These are phyloP conservation scores for Ceratothoa steindachneri DNA, from an alignment of 2,888 invertebrate species.

Conservation along the genomic window DNA sequence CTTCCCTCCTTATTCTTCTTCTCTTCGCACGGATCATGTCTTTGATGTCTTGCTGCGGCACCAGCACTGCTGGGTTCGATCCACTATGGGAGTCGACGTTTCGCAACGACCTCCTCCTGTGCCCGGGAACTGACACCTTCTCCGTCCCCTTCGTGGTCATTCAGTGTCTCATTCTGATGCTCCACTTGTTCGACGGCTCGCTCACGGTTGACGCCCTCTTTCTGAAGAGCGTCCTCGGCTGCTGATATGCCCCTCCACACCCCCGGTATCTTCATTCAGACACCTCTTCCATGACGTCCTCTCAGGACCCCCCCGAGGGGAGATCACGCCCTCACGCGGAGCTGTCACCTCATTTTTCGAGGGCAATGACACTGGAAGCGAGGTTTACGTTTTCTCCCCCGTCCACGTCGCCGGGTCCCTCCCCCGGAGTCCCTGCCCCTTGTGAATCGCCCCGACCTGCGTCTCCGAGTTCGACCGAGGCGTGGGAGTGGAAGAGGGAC, in stretches of 20 bases:
- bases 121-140: too few relatives aligned
- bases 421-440: neutral
- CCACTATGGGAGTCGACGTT: too few relatives aligned
- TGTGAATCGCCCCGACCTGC: neutral
- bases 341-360: conserved; percentile 20
- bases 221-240: conserved; percentile 25
- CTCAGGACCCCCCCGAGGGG: too few relatives aligned
- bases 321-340: neutral
- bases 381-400: conserved; percentile 33
- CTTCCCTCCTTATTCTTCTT: too few relatives aligned
- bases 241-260: conserved; percentile 18
- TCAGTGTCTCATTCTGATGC: conserved; percentile 30
- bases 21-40: too few relatives aligned
- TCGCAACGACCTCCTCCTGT: too few relatives aligned
- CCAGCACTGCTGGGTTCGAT: too few relatives aligned
- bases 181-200: conserved; percentile 32
- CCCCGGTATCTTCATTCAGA: neutral
- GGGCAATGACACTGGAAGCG: conserved; percentile 34
- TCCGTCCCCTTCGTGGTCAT: conserved; percentile 32
- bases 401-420: conserved; percentile 9
- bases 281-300: too few relatives aligned
- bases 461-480: neutral
- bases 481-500: conserved; percentile 26
- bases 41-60: too few relatives aligned
- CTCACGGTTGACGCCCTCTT: conserved; percentile 31